These are phyloP conservation scores for Guaruba guarouba DNA, from an alignment of 2,113 vertebrate species.

Conservation along the genomic window DNA sequence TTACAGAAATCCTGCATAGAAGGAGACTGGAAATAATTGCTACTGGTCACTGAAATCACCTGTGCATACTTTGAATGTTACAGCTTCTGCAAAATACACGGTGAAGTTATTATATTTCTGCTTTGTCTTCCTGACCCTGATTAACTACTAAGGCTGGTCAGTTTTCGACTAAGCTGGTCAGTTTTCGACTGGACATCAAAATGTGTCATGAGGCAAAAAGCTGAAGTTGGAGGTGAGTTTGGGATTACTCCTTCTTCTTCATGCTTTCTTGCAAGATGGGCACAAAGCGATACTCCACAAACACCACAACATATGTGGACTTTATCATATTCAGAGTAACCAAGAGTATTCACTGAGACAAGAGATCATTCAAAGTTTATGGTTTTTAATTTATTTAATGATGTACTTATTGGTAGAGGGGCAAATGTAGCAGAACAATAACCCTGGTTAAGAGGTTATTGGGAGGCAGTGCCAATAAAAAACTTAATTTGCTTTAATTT, in stretches of 20 bases:
- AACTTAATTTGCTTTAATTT: not conserved
- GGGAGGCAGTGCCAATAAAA: not conserved
- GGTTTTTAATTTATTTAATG: not conserved
- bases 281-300: not conserved
- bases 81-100: not conserved
- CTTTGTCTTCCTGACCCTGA: not conserved
- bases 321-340: not conserved
- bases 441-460: not conserved
- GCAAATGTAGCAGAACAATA: not conserved
- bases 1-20: not conserved
- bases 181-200: not conserved
- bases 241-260: not conserved
- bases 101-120: not conserved
- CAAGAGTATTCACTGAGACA: not conserved
- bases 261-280: not conserved
- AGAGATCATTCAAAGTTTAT: not conserved
- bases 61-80: not conserved
- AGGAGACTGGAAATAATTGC: not conserved
- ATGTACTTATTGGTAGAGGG: not conserved
- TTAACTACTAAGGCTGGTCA: not conserved
- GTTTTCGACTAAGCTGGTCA: not conserved
- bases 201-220: not conserved
- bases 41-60: not conserved
- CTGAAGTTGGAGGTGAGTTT: not conserved
- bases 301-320: not conserved